phyloP scores from a whole-genome alignment of 2,113 vertebrate genomes.

The Motacilla alba region DNA sequence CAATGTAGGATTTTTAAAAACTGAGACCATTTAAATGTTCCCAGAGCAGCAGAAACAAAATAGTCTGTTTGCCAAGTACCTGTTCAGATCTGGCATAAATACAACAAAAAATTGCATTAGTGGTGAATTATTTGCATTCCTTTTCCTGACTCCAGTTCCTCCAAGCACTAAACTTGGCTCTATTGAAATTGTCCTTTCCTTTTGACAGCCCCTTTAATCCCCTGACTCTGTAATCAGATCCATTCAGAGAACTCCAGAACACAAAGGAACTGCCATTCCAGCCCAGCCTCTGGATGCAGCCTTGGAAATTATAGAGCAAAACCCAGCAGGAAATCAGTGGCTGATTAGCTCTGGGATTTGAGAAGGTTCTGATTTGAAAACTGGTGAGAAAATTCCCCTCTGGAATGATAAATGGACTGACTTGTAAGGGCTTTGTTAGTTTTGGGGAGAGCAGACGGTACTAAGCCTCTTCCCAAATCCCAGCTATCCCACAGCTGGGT shows the following conservation, averaged over 20 bases:
- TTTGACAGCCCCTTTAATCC: neutral
- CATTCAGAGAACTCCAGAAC: slow-evolving; percentile 5
- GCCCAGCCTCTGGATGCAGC: neutral
- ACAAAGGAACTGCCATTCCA: neutral
- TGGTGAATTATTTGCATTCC: neutral
- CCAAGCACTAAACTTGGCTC: neutral
- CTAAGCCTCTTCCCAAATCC: neutral
- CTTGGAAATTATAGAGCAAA: slow-evolving; percentile 30
- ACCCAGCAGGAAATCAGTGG: slow-evolving; percentile 6
- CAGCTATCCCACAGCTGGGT: neutral
- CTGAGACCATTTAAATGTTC: neutral
- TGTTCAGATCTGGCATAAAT: neutral
- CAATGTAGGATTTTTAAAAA: neutral
- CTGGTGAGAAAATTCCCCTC: slow-evolving; percentile 11
- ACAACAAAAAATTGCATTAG: neutral
- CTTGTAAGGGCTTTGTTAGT: neutral
- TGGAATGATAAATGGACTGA: neutral
- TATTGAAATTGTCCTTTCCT: neutral
- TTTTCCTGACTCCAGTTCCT: neutral
- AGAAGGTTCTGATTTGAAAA: slow-evolving; percentile 28
- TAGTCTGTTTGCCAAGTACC: neutral
- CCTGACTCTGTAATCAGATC: slow-evolving; percentile 10
- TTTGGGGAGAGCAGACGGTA: neutral
- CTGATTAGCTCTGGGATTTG: slow-evolving; percentile 27
- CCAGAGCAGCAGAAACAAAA: neutral